Conservation (phyloP, 2,888 invertebrate species). For the Eulithis prunata region DNA sequence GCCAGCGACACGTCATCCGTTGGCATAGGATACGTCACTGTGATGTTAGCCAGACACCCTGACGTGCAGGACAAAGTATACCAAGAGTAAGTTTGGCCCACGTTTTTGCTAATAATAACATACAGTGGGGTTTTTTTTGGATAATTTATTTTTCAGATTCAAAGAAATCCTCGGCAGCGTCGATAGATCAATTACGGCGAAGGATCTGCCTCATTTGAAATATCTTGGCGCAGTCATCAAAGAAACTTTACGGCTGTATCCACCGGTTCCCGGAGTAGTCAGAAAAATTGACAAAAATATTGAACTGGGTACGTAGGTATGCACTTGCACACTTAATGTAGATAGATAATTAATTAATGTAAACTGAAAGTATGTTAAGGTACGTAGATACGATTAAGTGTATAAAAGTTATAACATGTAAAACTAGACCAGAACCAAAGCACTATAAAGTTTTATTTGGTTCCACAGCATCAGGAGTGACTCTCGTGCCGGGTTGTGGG, state of each 20-base stretch:
- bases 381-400: no score
- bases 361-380: no score
- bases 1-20: conserved; percentile 54
- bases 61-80: conserved; percentile 56
- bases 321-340: no score
- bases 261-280: conserved; percentile 20
- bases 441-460: not conserved
- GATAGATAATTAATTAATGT: no score
- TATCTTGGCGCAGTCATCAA: conserved; percentile 35
- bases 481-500: conserved; percentile 8
- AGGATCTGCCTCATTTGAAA: conserved; percentile 16
- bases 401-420: not conserved
- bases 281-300: conserved; percentile 9
- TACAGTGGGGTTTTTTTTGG: not conserved
- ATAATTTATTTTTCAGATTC: conserved; percentile 14
- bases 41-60: conserved; percentile 50
- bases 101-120: not conserved
- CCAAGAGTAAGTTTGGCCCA: conserved; percentile 49
- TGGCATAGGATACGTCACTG: conserved; percentile 43
- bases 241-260: conserved; percentile 41
- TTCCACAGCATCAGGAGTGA: conserved; percentile 20
- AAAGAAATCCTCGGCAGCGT: conserved; percentile 17
- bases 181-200: not conserved
- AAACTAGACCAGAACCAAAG: no score
- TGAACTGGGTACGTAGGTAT: conserved; percentile 10